Evolutionary conservation across 2,888 invertebrate genomes (phyloP), one percentile per base, ranked within the genome.

Genomic region (Brenthis hecate): DNA sequence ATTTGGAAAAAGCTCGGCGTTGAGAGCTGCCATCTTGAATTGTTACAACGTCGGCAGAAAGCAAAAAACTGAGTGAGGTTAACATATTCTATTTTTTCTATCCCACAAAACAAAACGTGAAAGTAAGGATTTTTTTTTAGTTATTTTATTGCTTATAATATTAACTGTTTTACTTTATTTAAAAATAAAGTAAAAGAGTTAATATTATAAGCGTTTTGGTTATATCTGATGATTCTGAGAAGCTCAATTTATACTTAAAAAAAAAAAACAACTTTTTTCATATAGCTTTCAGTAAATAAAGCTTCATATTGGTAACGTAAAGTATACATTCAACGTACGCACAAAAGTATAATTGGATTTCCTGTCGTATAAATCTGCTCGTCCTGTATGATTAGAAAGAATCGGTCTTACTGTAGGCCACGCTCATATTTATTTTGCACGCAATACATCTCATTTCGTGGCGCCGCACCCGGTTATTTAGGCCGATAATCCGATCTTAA

Each of bases 401-500:
- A 61, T n/a, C 48, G 54, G 56, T 14, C 50, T 56, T 36, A 56
- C 36, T 55, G 43, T 56, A 48, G 43, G 66, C 32, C 60, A 50
- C 36, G 50, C 74, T 76, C 74, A 73, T 76, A 78, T 79, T 77
- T 77, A 77, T 75, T 77, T 72, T 57, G 58, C 62, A 57, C 66
- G 53, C 63, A 60, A 65, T 63, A 70, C 70, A 65, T 68, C 70
- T 60, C 50, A 69, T 70, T 64, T 65, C 36, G 53, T 63, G 43
- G 64, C 53, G 76, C 71, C 74, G 74, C 74, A 73, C 74, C 74
- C 72, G 72, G 74, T 76, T 76, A 79, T 77, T 75, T 77, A 76
- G 79, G 74, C 74, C 77, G 78, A 73, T 78, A 78, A 82, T 80
- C 75, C 74, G 72, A 79, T 81, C 81, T 80, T 76, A 73, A 72